Evolutionary conservation across 2,888 invertebrate species (phyloP).

Genomic region (Torymus auratus): DNA sequence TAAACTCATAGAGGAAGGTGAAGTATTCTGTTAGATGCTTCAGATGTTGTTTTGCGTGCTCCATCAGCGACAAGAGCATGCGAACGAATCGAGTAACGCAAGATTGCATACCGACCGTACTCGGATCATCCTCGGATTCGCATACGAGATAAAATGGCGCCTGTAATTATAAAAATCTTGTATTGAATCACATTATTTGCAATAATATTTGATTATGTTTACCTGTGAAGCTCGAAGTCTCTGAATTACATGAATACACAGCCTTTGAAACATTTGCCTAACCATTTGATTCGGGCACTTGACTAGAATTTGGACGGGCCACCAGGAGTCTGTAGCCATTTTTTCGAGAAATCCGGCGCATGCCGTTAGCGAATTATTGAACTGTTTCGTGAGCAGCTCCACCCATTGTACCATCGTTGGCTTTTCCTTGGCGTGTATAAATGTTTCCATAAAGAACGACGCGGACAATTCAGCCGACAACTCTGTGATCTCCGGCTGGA

Average conservation of each 20-base stretch:
- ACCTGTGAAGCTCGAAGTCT: conserved; percentile 84
- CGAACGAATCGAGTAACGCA: conserved; percentile 96
- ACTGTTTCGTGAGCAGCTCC: conserved; percentile 94
- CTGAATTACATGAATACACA: conserved; percentile 96
- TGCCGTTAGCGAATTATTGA: conserved; percentile 92
- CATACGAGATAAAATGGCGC: conserved; percentile 82
- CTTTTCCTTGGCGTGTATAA: conserved; percentile 98
- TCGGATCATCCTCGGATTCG: conserved; percentile 79
- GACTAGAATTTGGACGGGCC: conserved; percentile 95
- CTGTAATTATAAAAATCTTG: conserved; percentile 16
- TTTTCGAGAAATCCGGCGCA: conserved; percentile 95
- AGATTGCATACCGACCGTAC: conserved; percentile 84
- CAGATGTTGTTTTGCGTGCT: conserved; percentile 90
- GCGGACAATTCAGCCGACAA: conserved; percentile 92
- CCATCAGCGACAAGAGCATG: conserved; percentile 91
- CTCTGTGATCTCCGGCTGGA: conserved; percentile 88
- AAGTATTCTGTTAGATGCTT: conserved; percentile 96
- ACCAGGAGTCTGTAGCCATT: conserved; percentile 96
- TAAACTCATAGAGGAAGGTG: conserved; percentile 93
- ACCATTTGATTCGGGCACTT: conserved; percentile 98
- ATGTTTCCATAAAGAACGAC: conserved; percentile 96
- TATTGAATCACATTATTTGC: too few relatives aligned
- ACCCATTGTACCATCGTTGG: conserved; percentile 99
- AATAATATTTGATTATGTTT: not conserved
- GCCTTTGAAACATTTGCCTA: conserved; percentile 96